Evolutionary conservation across 2,113 vertebrate species (phyloP).

Genomic region (Lophochroa leadbeateri): DNA sequence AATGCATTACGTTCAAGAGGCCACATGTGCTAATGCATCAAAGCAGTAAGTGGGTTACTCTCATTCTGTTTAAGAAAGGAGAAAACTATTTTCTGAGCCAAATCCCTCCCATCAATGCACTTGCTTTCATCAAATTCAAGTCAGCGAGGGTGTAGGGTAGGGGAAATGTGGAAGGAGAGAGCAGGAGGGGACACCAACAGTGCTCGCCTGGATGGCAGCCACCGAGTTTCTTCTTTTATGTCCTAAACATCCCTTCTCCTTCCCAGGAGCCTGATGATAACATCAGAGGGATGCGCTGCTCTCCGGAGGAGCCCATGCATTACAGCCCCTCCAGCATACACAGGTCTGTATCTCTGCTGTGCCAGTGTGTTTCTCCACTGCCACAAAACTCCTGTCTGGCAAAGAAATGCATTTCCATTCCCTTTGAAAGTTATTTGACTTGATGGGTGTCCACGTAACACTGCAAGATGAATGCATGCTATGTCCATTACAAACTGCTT

Average conservation of each 20-base stretch:
- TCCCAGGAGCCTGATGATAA: fast-evolving
- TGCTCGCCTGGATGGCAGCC: not conserved
- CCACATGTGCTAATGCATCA: not conserved
- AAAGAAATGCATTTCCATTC: not conserved
- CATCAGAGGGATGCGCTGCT: not conserved
- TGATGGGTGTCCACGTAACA: not conserved
- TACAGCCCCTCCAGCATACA: not conserved
- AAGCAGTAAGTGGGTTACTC: not conserved
- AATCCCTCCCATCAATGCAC: not conserved
- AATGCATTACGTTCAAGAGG: not conserved
- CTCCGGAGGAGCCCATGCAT: not conserved
- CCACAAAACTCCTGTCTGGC: not conserved
- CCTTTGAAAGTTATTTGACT: not conserved
- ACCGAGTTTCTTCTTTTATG: not conserved
- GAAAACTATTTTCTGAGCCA: not conserved
- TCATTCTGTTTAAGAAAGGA: not conserved
- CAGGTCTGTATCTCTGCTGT: not conserved
- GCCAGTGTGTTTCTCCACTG: not conserved
- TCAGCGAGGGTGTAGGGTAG: not conserved
- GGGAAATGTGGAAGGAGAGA: not conserved
- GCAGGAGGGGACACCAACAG: not conserved
- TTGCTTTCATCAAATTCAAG: not conserved
- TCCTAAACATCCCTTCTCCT: not conserved
- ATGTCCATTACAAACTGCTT: not conserved
- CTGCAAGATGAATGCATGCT: not conserved